phyloP scores from a whole-genome alignment of 2,888 invertebrate genomes.

The Ennomos fuscantarius region DNA sequence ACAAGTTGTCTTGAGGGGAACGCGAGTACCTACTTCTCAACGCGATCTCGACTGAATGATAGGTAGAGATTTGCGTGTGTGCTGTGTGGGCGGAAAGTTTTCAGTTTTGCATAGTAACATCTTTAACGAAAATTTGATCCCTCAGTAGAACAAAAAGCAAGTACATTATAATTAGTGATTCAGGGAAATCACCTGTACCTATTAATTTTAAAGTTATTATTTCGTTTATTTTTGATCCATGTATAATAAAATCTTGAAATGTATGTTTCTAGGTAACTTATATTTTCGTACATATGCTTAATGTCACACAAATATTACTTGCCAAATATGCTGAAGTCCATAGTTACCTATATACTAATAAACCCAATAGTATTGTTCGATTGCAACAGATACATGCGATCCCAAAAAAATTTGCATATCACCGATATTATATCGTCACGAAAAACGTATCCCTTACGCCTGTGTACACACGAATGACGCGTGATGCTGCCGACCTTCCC shows the following conservation, averaged over 20 bases:
- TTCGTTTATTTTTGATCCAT: no score
- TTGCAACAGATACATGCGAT: constrained; percentile 63
- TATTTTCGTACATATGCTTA: no score
- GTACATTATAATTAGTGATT: no score
- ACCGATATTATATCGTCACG: constrained; percentile 85
- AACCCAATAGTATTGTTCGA: constrained; percentile 46
- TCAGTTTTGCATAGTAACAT: constrained; percentile 11
- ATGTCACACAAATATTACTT: no score
- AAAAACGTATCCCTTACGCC: constrained; percentile 85
- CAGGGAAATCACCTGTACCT: no score
- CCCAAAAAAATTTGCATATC: constrained; percentile 82
- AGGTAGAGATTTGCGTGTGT: constrained; percentile 22
- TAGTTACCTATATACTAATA: constrained; percentile 35
- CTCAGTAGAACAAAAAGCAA: no score
- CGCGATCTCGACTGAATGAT: constrained; percentile 24
- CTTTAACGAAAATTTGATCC: no score
- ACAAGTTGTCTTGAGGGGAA: constrained; percentile 55
- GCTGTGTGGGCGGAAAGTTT: constrained; percentile 21
- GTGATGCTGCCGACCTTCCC: constrained; percentile 84
- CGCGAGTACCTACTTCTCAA: constrained; percentile 46
- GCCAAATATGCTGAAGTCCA: no score
- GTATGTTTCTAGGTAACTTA: no score
- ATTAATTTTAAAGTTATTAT: no score
- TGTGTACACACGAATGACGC: constrained; percentile 85
- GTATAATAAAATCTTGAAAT: no score